Evolutionary conservation across 2,888 invertebrate genomes (phyloP).

Genomic region (Podotricha telesiphe): DNA sequence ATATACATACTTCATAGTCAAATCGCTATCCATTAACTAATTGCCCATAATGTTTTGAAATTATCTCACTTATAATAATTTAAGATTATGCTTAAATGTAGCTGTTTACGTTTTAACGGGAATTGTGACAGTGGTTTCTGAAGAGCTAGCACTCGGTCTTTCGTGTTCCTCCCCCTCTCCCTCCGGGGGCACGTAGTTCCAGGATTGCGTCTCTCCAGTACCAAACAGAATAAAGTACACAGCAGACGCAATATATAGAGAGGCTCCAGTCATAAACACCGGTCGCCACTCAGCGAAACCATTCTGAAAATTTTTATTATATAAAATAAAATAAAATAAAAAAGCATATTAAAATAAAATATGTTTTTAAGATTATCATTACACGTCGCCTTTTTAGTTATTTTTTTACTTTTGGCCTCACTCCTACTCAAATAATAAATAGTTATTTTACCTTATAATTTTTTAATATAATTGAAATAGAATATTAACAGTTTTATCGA

Average conservation of each 20-base stretch:
- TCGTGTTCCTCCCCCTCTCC: slow-evolving; percentile 65
- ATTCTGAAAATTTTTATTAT: slow-evolving; percentile 85
- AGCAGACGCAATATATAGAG: slow-evolving; percentile 87
- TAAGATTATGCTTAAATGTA: not conserved
- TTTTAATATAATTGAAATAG: not conserved
- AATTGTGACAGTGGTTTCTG: slow-evolving; percentile 68
- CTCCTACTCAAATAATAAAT: too few species aligned
- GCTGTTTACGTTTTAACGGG: slow-evolving; percentile 63
- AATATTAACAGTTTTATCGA: not conserved
- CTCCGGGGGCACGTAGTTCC: slow-evolving; percentile 83
- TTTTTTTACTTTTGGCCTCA: too few species aligned
- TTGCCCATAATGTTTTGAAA: not conserved
- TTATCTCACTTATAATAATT: not conserved
- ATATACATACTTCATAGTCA: not conserved
- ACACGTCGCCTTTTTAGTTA: too few species aligned
- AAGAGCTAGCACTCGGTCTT: slow-evolving; percentile 56
- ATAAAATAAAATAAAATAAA: too few species aligned
- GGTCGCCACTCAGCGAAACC: slow-evolving; percentile 90
- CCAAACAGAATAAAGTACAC: slow-evolving; percentile 88
- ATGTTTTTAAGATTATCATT: too few species aligned
- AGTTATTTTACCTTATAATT: not conserved
- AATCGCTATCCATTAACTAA: not conserved
- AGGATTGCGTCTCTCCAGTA: slow-evolving; percentile 87
- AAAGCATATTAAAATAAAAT: too few species aligned
- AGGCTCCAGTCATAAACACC: slow-evolving; percentile 88